These are phyloP conservation scores for Baronia brevicornis DNA, from an alignment of 2,888 invertebrate genomes.

Conservation along the genomic window DNA sequence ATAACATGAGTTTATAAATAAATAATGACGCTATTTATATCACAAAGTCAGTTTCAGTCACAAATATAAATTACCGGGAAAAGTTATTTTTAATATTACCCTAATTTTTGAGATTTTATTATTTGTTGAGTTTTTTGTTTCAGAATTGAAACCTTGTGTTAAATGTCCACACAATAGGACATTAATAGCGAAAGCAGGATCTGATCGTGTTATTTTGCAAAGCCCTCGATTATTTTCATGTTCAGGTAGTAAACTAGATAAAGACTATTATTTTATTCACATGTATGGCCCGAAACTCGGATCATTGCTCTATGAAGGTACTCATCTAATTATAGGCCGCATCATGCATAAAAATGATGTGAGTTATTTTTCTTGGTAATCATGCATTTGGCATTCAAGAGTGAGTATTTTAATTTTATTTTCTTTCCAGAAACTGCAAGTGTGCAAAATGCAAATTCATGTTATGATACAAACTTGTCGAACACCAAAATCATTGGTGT, in stretches of 20 bases:
- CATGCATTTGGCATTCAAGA: neutral
- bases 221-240: conserved; percentile 46
- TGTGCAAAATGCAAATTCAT: conserved; percentile 61
- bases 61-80: no score
- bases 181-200: conserved; percentile 48
- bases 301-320: conserved; percentile 49
- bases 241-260: conserved; percentile 38
- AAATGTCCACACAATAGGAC: conserved; percentile 62
- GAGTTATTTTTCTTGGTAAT: conserved; percentile 21
- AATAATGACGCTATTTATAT: no score
- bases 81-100: no score
- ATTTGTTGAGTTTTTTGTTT: conserved; percentile 22
- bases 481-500: conserved; percentile 44
- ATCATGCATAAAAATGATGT: conserved; percentile 47
- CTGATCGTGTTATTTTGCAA: conserved; percentile 45
- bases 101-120: no score
- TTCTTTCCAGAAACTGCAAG: conserved; percentile 46
- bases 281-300: conserved; percentile 61
- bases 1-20: no score
- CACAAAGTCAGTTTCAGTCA: no score
- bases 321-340: conserved; percentile 49
- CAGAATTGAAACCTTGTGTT: conserved; percentile 39
- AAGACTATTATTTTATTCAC: conserved; percentile 38
- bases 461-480: conserved; percentile 56
- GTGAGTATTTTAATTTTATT: conserved; percentile 19